phyloP scores from a whole-genome alignment of 1,140 invertebrate species.

The Cotesia typhae region DNA sequence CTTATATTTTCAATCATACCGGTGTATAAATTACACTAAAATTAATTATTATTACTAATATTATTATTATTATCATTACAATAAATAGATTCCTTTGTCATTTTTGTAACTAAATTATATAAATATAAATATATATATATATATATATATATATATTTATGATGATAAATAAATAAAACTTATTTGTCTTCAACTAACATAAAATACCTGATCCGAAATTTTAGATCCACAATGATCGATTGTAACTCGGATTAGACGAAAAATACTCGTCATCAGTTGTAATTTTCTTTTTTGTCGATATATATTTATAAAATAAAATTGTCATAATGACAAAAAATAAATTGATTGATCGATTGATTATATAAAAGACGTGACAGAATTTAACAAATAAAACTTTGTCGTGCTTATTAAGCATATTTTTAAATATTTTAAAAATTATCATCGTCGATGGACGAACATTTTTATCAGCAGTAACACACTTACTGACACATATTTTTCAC shows the following conservation, averaged over 20 bases:
- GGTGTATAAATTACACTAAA: slow-evolving; percentile 58
- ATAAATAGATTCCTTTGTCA: neutral
- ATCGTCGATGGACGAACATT: neutral
- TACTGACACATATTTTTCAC: neutral
- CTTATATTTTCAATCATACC: slow-evolving; percentile 76
- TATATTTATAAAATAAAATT: neutral
- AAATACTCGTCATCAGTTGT: neutral
- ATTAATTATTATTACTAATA: neutral
- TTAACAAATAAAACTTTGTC: too few relatives aligned
- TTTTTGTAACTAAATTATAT: slow-evolving; percentile 6
- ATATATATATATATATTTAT: neutral
- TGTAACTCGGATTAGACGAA: slow-evolving; percentile 48
- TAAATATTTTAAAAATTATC: too few relatives aligned
- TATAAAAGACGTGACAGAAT: too few relatives aligned
- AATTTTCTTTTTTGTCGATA: neutral
- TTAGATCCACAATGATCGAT: slow-evolving; percentile 45
- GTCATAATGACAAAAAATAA: too few relatives aligned
- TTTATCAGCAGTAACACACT: neutral
- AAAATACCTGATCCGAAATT: slow-evolving; percentile 46
- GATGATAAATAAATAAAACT: neutral
- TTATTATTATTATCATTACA: neutral
- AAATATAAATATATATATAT: too few relatives aligned
- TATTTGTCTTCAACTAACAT: slow-evolving; percentile 14
- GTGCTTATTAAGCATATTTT: too few relatives aligned
- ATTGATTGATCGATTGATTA: too few relatives aligned